phyloP scores from a whole-genome alignment of 2,888 invertebrate species.

The Pecten maximus region DNA sequence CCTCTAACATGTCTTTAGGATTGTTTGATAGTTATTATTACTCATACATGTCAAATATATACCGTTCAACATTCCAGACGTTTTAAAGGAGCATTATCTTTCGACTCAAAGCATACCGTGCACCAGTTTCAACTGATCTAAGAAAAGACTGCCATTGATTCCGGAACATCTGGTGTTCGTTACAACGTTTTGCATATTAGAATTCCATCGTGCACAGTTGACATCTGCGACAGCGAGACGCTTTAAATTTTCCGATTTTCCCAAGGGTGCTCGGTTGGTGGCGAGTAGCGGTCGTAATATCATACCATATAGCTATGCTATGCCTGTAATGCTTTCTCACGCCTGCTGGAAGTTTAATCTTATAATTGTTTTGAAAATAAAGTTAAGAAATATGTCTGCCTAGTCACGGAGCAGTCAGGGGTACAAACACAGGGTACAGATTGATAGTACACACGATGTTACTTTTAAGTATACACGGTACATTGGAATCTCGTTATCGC shows the following conservation, averaged over 20 bases:
- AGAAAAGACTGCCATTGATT: not conserved
- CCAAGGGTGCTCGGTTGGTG: not conserved
- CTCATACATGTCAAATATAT: not conserved
- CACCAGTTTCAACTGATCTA: not conserved
- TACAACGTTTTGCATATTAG: constrained; percentile 14
- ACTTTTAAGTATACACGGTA: not conserved
- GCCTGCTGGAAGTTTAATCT: not conserved
- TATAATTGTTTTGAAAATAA: constrained; percentile 17
- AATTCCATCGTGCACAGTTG: constrained; percentile 22
- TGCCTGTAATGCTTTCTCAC: not conserved
- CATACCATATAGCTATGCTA: not conserved
- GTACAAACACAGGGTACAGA: not conserved
- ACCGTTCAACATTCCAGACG: not conserved
- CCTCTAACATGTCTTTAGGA: not conserved
- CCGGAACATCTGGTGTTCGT: constrained; percentile 29
- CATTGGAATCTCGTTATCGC: not conserved
- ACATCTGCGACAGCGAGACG: not conserved
- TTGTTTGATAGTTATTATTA: not conserved
- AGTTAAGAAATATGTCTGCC: not conserved
- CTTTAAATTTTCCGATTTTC: not conserved
- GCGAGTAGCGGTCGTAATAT: not conserved
- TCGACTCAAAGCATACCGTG: not conserved
- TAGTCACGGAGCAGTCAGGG: not conserved
- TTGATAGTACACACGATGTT: not conserved
- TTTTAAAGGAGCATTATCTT: not conserved